These are phyloP conservation scores for Heteromurus nitidus DNA, from an alignment of 2,888 invertebrate species.

Conservation along the genomic window DNA sequence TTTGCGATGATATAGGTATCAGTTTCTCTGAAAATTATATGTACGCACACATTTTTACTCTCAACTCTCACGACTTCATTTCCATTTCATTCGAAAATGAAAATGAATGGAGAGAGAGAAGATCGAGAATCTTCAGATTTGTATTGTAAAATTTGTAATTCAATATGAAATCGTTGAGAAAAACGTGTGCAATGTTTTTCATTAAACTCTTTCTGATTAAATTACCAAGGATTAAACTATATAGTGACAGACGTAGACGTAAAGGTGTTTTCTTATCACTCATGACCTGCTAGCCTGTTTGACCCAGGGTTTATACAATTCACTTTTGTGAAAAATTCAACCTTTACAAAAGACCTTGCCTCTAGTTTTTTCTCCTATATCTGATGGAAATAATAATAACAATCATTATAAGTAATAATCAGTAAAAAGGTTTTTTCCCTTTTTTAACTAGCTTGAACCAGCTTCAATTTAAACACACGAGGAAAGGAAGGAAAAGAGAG, in stretches of 20 bases:
- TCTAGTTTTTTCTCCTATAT: constrained; percentile 19
- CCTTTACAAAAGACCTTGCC: constrained; percentile 29
- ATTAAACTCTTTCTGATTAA: too few relatives aligned
- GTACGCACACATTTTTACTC: constrained; percentile 5
- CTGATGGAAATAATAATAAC: constrained; percentile 48
- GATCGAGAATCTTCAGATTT: not conserved
- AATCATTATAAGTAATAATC: constrained; percentile 47
- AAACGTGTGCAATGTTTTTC: not conserved
- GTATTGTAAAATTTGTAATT: not conserved
- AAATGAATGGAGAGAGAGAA: constrained; percentile 39
- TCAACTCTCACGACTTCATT: constrained; percentile 50
- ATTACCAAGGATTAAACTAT: not conserved
- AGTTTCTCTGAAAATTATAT: constrained; percentile 45
- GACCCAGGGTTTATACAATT: constrained; percentile 56
- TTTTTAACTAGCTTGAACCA: constrained; percentile 37
- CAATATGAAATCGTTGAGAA: not conserved
- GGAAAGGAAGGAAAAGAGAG: not conserved
- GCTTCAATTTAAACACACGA: constrained; percentile 5
- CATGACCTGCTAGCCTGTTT: constrained; percentile 70
- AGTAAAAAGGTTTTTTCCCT: constrained; percentile 33
- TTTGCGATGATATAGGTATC: constrained; percentile 38
- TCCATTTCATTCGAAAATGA: constrained; percentile 42
- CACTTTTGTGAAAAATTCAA: not conserved
- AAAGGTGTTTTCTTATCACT: constrained; percentile 65
- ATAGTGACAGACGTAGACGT: constrained; percentile 1